Conservation (phyloP, 2,797 vertebrate genomes). For the Amblyraja radiata region DNA sequence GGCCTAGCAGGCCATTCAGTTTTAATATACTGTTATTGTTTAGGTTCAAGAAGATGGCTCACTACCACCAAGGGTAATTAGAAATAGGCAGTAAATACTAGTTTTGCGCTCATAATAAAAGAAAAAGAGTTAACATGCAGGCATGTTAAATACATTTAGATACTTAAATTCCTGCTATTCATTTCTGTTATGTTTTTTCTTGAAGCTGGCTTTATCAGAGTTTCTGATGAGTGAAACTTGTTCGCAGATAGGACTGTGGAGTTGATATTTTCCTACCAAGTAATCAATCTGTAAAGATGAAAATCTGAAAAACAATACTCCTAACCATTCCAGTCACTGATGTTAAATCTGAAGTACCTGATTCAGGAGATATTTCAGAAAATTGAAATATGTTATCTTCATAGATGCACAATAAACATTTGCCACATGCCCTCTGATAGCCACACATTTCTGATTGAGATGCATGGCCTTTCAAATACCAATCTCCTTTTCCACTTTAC, state of each 20-base stretch:
- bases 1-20: no score
- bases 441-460: background rate
- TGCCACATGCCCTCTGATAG: background rate
- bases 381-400: background rate
- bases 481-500: background rate
- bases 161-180: constrained; percentile 46
- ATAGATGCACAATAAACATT: background rate
- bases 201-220: constrained; percentile 46
- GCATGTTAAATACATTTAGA: constrained; percentile 61
- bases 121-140: constrained; percentile 57
- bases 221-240: background rate
- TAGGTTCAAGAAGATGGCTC: no score
- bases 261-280: background rate
- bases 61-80: no score
- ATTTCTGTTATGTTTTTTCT: constrained; percentile 42
- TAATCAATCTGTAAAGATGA: background rate
- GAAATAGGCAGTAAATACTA: no score
- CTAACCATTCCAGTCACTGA: background rate
- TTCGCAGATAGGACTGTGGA: background rate
- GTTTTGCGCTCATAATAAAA: no score
- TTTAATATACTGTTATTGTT: no score
- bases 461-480: background rate
- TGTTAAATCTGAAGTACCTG: background rate
- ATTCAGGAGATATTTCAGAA: background rate
- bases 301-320: background rate